These are phyloP conservation scores for Protobothrops mucrosquamatus DNA, from an alignment of 2,113 vertebrate species.

Conservation along the genomic window DNA sequence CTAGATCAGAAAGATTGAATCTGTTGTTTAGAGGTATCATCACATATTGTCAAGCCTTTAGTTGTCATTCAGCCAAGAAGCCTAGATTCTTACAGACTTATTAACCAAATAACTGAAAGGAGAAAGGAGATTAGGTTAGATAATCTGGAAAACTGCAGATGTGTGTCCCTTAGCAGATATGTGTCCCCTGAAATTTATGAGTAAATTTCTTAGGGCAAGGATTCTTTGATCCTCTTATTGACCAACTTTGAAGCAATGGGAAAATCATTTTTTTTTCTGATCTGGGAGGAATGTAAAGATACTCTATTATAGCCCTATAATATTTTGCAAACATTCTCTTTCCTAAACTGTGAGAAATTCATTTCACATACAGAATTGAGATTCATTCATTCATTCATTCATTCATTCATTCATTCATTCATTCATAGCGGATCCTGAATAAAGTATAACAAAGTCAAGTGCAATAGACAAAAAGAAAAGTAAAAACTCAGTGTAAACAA, in stretches of 20 bases:
- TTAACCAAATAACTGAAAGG: not conserved
- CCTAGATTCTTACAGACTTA: not conserved
- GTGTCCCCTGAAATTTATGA: no score
- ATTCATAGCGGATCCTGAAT: not conserved
- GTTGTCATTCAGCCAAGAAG: not conserved
- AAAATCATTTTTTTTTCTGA: not conserved
- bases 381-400: not conserved
- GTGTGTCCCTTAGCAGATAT: not conserved
- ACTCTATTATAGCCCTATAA: not conserved
- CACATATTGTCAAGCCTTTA: not conserved
- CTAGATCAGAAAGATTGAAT: no score
- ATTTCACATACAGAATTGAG: not conserved
- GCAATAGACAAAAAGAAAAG: not conserved
- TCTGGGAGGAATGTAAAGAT: not conserved
- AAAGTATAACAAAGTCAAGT: not conserved
- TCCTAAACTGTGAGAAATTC: not conserved
- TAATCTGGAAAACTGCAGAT: not conserved
- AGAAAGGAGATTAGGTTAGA: not conserved
- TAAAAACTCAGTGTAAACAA: not conserved
- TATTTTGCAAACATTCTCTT: not conserved
- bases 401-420: not conserved
- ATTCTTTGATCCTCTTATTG: no score
- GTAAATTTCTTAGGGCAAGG: no score
- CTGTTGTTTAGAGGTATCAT: no score
- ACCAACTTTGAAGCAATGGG: not conserved